Conservation (phyloP, 2,888 invertebrate genomes). For the Poecilus cupreus region DNA sequence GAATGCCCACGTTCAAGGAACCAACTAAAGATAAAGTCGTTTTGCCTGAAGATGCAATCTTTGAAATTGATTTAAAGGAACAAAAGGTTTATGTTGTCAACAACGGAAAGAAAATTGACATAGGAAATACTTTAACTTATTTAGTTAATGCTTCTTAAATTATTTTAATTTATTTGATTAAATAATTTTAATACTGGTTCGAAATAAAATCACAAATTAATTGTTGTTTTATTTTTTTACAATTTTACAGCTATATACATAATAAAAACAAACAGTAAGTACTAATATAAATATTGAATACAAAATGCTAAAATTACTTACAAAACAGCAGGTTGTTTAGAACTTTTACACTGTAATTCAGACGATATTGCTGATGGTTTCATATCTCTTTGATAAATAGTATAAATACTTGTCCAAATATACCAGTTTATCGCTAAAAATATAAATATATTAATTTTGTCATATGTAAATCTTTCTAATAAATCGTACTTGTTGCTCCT, state of each 20-base stretch:
- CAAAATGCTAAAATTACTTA: too few relatives aligned
- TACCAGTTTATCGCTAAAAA: conserved; percentile 8
- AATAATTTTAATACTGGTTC: conserved; percentile 11
- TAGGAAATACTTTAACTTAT: conserved; percentile 72
- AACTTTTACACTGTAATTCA: background rate
- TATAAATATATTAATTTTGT: background rate
- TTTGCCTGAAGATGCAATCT: conserved; percentile 73
- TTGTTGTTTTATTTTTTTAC: too few relatives aligned
- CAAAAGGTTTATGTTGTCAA: conserved; percentile 72
- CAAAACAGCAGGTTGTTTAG: background rate
- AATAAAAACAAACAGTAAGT: too few relatives aligned
- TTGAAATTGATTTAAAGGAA: conserved; percentile 74
- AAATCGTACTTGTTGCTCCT: background rate
- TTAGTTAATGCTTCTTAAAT: conserved; percentile 61
- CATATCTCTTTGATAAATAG: background rate
- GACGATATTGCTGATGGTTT: background rate
- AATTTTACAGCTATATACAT: too few relatives aligned
- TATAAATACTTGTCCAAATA: conserved; percentile 5
- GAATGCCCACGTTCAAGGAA: conserved; percentile 82
- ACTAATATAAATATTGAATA: too few relatives aligned
- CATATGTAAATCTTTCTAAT: background rate
- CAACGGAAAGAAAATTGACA: conserved; percentile 72
- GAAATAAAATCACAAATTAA: background rate
- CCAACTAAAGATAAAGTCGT: conserved; percentile 78
- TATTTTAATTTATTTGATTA: background rate